These are phyloP conservation scores for Hormaphis cornu DNA, from an alignment of 1,140 invertebrate species.

Conservation along the genomic window DNA sequence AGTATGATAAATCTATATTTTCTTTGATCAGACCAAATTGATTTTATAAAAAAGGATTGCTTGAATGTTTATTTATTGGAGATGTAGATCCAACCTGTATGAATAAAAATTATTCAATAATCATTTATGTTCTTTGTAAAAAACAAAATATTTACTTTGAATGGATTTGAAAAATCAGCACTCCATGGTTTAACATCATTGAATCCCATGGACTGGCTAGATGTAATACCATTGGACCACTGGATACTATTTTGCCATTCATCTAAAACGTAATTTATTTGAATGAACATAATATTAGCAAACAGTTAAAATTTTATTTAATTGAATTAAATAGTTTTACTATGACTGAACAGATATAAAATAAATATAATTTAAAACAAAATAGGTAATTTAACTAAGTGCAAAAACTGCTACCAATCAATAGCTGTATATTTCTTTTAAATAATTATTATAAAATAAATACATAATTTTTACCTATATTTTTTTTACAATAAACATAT, in stretches of 20 bases:
- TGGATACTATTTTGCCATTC: constrained; percentile 18
- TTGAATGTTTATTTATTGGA: constrained; percentile 14
- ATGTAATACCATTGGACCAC: constrained; percentile 14
- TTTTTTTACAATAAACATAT: too few relatives aligned
- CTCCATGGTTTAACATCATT: constrained; percentile 19
- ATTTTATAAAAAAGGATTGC: constrained; percentile 25
- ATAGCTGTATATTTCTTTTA: too few relatives aligned
- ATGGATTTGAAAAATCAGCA: constrained; percentile 14
- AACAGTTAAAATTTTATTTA: too few relatives aligned
- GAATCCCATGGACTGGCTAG: constrained; percentile 18
- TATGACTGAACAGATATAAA: too few relatives aligned
- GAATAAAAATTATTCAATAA: background rate
- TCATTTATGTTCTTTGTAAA: background rate
- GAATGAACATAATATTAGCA: too few relatives aligned
- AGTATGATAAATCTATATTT: background rate
- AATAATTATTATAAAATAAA: too few relatives aligned
- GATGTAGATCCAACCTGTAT: background rate
- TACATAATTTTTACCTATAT: background rate
- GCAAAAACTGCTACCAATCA: too few relatives aligned
- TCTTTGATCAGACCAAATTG: background rate
- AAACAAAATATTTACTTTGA: constrained; percentile 1
- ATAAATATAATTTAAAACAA: too few relatives aligned
- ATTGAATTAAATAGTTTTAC: too few relatives aligned
- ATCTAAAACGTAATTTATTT: too few relatives aligned
- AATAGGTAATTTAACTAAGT: background rate